Percentiles rank a stretch among this genome's conserved stretches.
Conservation (phyloP, 2,113 vertebrate species). For the Odocoileus virginianus region DNA sequence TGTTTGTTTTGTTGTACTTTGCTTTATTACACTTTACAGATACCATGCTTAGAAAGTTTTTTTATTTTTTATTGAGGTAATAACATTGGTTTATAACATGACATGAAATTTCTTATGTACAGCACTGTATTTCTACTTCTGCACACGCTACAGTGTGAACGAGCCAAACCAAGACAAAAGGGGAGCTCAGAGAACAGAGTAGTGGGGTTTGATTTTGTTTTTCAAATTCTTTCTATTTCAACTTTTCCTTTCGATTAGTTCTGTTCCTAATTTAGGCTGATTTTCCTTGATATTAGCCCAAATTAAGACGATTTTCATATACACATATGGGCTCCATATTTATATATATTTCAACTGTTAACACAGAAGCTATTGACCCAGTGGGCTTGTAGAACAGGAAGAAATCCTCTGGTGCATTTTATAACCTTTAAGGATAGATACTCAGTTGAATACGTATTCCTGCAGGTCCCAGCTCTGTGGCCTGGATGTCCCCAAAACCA, state of each 20-base stretch:
- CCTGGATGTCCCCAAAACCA: not conserved
- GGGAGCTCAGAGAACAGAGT: not conserved
- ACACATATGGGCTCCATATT: not conserved
- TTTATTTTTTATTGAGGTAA: not conserved
- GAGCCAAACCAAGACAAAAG: not conserved
- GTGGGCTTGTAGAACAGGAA: not conserved
- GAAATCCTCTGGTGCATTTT: not conserved
- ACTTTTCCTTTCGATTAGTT: not conserved
- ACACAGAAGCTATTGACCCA: not conserved
- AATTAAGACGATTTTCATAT: not conserved
- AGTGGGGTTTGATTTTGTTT: not conserved
- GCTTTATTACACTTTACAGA: not conserved
- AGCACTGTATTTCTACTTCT: not conserved
- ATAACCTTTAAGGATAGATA: not conserved
- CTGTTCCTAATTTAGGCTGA: not conserved
- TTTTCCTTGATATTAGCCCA: not conserved
- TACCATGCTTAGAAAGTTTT: not conserved
- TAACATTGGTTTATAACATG: not conserved
- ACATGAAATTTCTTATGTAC: not conserved
- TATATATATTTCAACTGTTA: not conserved
- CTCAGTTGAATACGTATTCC: not conserved
- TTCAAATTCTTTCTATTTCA: conserved; percentile 6
- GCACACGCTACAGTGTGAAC: not conserved
- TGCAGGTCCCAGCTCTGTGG: not conserved
- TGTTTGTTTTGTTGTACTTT: not conserved